Conservation (phyloP, 1,140 invertebrate species). For the Penaeus indicus region DNA sequence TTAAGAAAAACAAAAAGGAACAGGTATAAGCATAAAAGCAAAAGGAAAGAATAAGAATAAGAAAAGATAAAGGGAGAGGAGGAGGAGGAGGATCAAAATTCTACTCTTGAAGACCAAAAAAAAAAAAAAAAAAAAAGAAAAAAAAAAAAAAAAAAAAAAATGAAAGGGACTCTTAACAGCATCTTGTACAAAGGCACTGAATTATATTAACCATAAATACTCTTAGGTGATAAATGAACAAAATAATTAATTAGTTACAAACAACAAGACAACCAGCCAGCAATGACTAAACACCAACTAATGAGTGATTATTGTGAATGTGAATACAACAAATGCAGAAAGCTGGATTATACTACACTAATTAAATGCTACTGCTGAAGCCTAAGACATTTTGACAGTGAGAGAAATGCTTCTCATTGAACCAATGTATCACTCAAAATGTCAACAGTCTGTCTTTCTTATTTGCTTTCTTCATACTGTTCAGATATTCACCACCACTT, state of each 20-base stretch:
- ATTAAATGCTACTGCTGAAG: slow-evolving; percentile 38
- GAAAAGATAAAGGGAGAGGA: too few relatives aligned
- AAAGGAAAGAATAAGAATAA: too few relatives aligned
- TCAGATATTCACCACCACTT: slow-evolving; percentile 40
- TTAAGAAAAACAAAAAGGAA: too few relatives aligned
- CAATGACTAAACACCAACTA: slow-evolving; percentile 43
- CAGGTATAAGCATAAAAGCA: too few relatives aligned
- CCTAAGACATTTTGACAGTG: slow-evolving; percentile 10
- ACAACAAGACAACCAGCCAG: slow-evolving; percentile 32
- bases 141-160: too few relatives aligned
- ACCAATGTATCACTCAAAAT: slow-evolving; percentile 28
- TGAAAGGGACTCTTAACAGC: too few relatives aligned
- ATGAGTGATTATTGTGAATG: slow-evolving; percentile 41
- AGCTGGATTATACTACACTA: slow-evolving; percentile 27
- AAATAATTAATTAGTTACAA: slow-evolving; percentile 23
- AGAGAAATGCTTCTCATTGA: not conserved
- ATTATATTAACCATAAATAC: not conserved
- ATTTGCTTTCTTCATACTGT: slow-evolving; percentile 59
- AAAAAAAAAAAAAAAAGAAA: too few relatives aligned
- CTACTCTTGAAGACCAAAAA: too few relatives aligned
- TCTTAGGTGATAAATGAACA: slow-evolving; percentile 7
- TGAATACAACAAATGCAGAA: slow-evolving; percentile 40
- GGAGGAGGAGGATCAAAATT: too few relatives aligned
- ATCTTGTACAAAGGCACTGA: too few relatives aligned
- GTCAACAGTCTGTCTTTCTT: slow-evolving; percentile 55